These are phyloP conservation scores for Kryptopterus vitreolus DNA, from an alignment of 2,797 vertebrate species.

Conservation along the genomic window DNA sequence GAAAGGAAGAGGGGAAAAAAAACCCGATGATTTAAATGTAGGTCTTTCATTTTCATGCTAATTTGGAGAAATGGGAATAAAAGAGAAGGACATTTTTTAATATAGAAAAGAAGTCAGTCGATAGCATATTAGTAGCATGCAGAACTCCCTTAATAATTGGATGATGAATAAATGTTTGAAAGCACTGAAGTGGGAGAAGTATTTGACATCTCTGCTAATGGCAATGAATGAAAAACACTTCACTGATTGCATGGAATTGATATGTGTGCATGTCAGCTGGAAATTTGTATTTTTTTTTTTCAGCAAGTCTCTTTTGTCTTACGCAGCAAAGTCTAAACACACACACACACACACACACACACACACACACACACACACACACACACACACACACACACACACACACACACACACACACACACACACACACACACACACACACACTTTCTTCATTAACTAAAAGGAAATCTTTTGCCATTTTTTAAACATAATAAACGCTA, in stretches of 20 bases:
- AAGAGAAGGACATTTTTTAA: slow-evolving; percentile 52
- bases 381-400: background rate
- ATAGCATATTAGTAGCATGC: slow-evolving; percentile 36
- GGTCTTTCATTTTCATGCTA: slow-evolving; percentile 70
- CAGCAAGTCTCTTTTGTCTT: slow-evolving; percentile 20
- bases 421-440: slow-evolving; percentile 15
- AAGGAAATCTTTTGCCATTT: background rate
- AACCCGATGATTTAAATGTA: slow-evolving; percentile 67
- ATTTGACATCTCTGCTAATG: slow-evolving; percentile 25
- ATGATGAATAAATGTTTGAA: slow-evolving; percentile 40
- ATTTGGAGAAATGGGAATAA: slow-evolving; percentile 63
- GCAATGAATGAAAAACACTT: slow-evolving; percentile 13
- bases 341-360: slow-evolving; percentile 25
- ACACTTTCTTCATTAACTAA: background rate
- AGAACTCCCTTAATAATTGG: slow-evolving; percentile 27
- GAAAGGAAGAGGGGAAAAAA: slow-evolving; percentile 52
- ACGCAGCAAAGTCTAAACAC: slow-evolving; percentile 46
- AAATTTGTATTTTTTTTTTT: background rate
- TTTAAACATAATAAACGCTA: background rate
- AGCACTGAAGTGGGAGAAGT: slow-evolving; percentile 29
- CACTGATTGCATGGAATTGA: slow-evolving; percentile 13
- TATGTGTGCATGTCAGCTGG: background rate
- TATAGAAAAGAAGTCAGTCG: slow-evolving; percentile 42
- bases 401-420: background rate
- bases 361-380: slow-evolving; percentile 4